These are phyloP conservation scores for Rhipidura dahli DNA, from an alignment of 2,113 vertebrate species.

Conservation along the genomic window DNA sequence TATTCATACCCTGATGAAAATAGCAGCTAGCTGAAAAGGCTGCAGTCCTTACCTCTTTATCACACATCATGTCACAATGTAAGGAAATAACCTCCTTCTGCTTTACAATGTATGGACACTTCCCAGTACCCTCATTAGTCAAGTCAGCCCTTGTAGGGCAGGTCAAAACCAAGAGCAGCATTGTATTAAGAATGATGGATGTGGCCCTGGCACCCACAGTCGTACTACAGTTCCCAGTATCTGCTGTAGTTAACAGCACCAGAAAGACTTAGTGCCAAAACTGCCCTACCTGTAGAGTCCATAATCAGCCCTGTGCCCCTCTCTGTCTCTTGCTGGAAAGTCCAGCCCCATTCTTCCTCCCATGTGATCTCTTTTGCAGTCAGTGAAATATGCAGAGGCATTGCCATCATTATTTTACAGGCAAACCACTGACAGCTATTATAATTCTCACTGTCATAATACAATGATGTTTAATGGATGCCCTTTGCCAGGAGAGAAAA, in stretches of 20 bases:
- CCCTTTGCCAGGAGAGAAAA: not conserved
- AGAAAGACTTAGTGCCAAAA: not conserved
- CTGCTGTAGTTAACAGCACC: not conserved
- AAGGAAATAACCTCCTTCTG: constrained; percentile 22
- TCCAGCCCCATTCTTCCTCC: not conserved
- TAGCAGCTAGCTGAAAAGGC: not conserved
- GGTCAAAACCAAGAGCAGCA: not conserved
- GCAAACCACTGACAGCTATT: not conserved
- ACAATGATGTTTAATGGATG: not conserved
- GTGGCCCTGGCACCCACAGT: not conserved
- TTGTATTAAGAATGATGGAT: not conserved
- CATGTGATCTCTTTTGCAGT: not conserved
- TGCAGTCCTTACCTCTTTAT: not conserved
- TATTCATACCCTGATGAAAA: constrained; percentile 19
- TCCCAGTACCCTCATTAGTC: not conserved
- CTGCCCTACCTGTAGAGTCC: not conserved
- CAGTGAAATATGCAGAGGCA: not conserved
- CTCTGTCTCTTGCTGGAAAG: not conserved
- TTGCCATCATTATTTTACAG: not conserved
- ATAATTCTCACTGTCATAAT: not conserved
- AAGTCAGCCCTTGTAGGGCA: not conserved
- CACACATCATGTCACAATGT: not conserved
- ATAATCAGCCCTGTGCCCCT: not conserved
- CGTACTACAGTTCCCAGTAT: not conserved
- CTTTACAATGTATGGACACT: not conserved